Conservation (phyloP, 2,113 vertebrate genomes). For the Hyla sarda region DNA sequence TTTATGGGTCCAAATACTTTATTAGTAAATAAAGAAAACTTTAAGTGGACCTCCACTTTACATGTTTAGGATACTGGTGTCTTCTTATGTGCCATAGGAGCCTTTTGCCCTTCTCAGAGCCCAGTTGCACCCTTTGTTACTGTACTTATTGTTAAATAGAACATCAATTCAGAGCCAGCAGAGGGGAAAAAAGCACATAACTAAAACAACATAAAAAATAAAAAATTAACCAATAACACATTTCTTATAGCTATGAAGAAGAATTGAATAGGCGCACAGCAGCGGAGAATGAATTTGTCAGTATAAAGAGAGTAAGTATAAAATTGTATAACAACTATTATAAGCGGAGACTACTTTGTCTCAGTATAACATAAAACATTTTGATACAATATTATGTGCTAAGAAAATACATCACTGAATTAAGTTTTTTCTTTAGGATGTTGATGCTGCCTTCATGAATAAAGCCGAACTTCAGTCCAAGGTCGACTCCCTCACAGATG, state of each 20-base stretch:
- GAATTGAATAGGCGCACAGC: slow-evolving; percentile 82
- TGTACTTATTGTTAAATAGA: too few relatives aligned
- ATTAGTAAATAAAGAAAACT: too few relatives aligned
- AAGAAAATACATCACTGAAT: too few relatives aligned
- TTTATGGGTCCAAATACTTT: too few relatives aligned
- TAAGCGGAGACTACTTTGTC: background rate
- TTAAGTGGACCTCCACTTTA: too few relatives aligned
- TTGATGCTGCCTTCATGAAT: slow-evolving; percentile 82
- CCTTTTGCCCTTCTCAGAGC: background rate
- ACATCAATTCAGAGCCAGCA: background rate
- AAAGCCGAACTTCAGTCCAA: slow-evolving; percentile 82
- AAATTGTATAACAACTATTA: background rate
- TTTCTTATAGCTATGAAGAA: slow-evolving; percentile 77
- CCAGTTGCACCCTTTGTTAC: background rate
- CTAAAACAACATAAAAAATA: background rate
- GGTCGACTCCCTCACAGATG: slow-evolving; percentile 75
- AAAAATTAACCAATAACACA: background rate
- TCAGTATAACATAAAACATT: background rate
- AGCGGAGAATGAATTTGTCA: slow-evolving; percentile 84
- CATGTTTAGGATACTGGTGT: too few relatives aligned
- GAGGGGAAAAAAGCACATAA: background rate
- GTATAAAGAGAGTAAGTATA: slow-evolving; percentile 80
- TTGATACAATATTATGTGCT: too few relatives aligned
- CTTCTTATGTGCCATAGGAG: background rate
- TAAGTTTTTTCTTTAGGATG: slow-evolving; percentile 73